Evolutionary conservation across 2,888 invertebrate species (phyloP).

Genomic region (Patella depressa): DNA sequence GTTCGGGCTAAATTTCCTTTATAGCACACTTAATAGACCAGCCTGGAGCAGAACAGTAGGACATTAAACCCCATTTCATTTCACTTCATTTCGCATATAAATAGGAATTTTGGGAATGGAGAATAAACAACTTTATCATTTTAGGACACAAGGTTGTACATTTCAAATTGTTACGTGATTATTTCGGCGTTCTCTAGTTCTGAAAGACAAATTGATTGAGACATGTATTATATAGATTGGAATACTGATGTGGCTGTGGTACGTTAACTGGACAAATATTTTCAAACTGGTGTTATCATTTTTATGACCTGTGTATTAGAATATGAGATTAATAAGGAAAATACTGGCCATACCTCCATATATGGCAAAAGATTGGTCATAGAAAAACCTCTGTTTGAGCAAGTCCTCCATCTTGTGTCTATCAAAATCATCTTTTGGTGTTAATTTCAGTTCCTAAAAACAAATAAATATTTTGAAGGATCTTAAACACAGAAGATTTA

Average conservation of each 20-base stretch:
- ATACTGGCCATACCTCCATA: constrained; percentile 84
- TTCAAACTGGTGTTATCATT: no score
- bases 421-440: constrained; percentile 81
- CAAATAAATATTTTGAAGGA: constrained; percentile 18
- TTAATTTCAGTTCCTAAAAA: constrained; percentile 81
- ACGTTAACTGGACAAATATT: no score
- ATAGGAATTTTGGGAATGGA: not conserved
- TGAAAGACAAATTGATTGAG: not conserved
- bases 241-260: no score
- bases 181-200: not conserved
- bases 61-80: not conserved
- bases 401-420: constrained; percentile 96
- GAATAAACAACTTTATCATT: no score
- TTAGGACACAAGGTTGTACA: no score
- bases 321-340: not conserved
- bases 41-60: no score
- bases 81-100: not conserved
- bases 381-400: constrained; percentile 95
- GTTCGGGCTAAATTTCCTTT: no score
- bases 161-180: not conserved
- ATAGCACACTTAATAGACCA: no score
- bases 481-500: no score
- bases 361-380: constrained; percentile 98
- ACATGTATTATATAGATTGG: not conserved
- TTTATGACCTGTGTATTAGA: no score